Evolutionary conservation across 2,113 vertebrate genomes (phyloP).

Genomic region (Osmerus mordax): DNA sequence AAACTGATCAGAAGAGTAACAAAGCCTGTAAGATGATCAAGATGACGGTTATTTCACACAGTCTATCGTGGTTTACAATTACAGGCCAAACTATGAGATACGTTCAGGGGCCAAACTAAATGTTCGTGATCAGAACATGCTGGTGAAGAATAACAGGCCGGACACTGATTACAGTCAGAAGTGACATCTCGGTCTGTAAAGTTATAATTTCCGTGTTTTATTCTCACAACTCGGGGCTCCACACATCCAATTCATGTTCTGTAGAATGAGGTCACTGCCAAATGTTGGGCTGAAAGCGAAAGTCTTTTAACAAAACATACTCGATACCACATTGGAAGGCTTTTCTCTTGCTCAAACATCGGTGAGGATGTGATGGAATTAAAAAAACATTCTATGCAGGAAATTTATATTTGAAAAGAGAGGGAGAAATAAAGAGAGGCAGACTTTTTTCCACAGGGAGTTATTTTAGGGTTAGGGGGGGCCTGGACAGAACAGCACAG

Average conservation of each 20-base stretch:
- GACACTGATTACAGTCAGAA: neutral
- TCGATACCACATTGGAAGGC: slow-evolving; percentile 24
- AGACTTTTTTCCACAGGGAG: slow-evolving; percentile 48
- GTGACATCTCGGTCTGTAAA: neutral
- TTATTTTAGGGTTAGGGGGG: slow-evolving; percentile 54
- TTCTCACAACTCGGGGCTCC: neutral
- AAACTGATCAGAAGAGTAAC: too few relatives aligned
- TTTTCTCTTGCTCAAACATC: slow-evolving; percentile 31
- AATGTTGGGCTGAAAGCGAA: slow-evolving; percentile 10
- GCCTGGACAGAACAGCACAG: slow-evolving; percentile 45
- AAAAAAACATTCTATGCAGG: slow-evolving; percentile 28
- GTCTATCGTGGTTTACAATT: too few relatives aligned
- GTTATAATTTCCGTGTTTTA: slow-evolving; percentile 6
- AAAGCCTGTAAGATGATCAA: too few relatives aligned
- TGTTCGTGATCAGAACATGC: too few relatives aligned
- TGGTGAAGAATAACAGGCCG: neutral
- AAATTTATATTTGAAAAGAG: slow-evolving; percentile 30
- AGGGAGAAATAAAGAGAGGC: slow-evolving; percentile 28
- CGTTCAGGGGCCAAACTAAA: too few relatives aligned
- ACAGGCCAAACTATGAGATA: too few relatives aligned
- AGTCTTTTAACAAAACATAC: slow-evolving; percentile 30
- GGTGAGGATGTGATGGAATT: slow-evolving; percentile 28
- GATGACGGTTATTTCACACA: too few relatives aligned
- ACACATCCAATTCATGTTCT: neutral
- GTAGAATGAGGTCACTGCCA: slow-evolving; percentile 19